These are phyloP conservation scores for Rhagoletis pomonella DNA, from an alignment of 1,140 invertebrate species.

Conservation along the genomic window DNA sequence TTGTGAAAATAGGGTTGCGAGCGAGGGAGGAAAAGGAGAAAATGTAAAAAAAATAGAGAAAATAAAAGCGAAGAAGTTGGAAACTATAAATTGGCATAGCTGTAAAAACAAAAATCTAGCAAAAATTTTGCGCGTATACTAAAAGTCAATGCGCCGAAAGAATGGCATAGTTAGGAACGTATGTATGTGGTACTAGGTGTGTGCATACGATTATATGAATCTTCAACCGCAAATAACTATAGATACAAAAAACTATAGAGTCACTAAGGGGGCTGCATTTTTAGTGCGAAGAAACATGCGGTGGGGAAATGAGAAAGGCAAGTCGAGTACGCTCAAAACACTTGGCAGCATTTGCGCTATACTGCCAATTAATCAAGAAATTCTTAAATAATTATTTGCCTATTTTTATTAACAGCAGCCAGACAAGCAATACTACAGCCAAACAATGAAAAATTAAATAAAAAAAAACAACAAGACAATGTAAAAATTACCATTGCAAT, in stretches of 20 bases:
- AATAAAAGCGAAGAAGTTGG: neutral
- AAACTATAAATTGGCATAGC: neutral
- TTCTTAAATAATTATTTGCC: slow-evolving; percentile 73
- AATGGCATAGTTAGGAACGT: neutral
- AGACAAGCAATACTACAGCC: neutral
- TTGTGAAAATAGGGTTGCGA: neutral
- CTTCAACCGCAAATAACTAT: neutral
- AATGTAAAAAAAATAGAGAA: neutral
- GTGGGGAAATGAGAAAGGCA: neutral
- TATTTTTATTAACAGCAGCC: slow-evolving; percentile 67
- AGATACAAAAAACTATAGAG: neutral
- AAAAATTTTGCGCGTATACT: neutral
- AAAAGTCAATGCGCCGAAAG: slow-evolving; percentile 19
- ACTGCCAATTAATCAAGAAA: slow-evolving; percentile 73
- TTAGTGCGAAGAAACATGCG: neutral
- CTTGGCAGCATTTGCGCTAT: slow-evolving; percentile 55
- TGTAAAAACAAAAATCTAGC: neutral
- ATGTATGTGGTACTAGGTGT: neutral
- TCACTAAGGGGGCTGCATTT: no score
- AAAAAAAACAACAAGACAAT: slow-evolving; percentile 14
- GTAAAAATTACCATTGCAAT: neutral
- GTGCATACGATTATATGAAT: neutral
- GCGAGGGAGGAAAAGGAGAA: neutral
- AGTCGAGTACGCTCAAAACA: neutral
- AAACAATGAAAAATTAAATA: neutral